These are phyloP conservation scores for Zygaena filipendulae DNA, from an alignment of 2,888 invertebrate species.

Conservation along the genomic window DNA sequence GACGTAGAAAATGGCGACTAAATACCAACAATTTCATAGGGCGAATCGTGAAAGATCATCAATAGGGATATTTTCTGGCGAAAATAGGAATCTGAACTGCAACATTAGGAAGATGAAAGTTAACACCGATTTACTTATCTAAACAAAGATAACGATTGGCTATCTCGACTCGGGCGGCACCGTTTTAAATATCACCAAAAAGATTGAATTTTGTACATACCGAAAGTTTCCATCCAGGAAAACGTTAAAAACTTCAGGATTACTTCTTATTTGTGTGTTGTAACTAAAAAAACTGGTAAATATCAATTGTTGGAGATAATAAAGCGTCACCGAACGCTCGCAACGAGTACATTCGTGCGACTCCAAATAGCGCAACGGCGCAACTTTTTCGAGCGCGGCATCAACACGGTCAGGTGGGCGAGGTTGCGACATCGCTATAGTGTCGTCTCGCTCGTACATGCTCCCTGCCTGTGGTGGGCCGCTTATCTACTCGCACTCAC, in stretches of 20 bases:
- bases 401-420: constrained; percentile 70
- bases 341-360: constrained; percentile 60
- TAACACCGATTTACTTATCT: constrained; percentile 36
- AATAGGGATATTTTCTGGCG: too few species aligned
- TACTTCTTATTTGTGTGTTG: too few species aligned
- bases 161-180: constrained; percentile 23
- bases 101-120: constrained; percentile 27
- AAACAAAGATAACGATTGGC: constrained; percentile 37
- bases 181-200: constrained; percentile 16
- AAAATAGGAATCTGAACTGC: constrained; percentile 20
- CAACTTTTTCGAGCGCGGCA: constrained; percentile 68
- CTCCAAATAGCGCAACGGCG: constrained; percentile 68
- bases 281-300: too few species aligned
- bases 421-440: constrained; percentile 66
- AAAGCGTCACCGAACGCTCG: constrained; percentile 51
- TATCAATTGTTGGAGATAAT: too few species aligned
- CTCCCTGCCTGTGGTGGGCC: constrained; percentile 26
- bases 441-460: constrained; percentile 32
- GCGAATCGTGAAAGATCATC: too few species aligned
- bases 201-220: constrained; percentile 36
- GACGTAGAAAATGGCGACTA: constrained; percentile 67
- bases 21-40: constrained; percentile 62
- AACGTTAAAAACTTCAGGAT: constrained; percentile 23
- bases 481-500: constrained; percentile 40
- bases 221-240: constrained; percentile 20